These are phyloP conservation scores for Antheraea pernyi DNA, from an alignment of 1,140 invertebrate species.

Conservation along the genomic window DNA sequence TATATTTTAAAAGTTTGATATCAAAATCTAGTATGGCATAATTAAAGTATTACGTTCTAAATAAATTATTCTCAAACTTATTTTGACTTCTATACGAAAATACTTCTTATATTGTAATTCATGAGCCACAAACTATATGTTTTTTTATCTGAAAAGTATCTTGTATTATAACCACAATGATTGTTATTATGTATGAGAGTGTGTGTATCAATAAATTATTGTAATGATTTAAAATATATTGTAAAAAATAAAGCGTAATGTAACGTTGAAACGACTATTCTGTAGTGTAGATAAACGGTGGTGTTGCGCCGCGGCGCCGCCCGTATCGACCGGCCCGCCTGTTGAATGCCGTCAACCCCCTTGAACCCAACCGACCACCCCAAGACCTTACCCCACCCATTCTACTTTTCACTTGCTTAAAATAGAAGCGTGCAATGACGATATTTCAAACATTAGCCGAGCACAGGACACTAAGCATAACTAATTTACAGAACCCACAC, in stretches of 20 bases:
- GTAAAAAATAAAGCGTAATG: constrained; percentile 10
- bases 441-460: constrained; percentile 69
- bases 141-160: too few species aligned
- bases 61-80: too few species aligned
- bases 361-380: constrained; percentile 37
- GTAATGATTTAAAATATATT: background rate
- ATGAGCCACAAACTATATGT: too few species aligned
- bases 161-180: background rate
- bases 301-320: constrained; percentile 55
- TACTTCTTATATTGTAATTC: too few species aligned
- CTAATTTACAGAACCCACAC: constrained; percentile 20
- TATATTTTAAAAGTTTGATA: too few species aligned
- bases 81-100: too few species aligned
- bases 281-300: constrained; percentile 39
- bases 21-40: too few species aligned
- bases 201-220: background rate
- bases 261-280: constrained; percentile 29
- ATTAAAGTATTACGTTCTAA: too few species aligned
- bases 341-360: constrained; percentile 69
- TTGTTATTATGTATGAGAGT: too few species aligned
- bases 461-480: constrained; percentile 50
- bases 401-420: constrained; percentile 74
- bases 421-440: constrained; percentile 71
- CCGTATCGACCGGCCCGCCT: constrained; percentile 71
- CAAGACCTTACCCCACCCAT: constrained; percentile 53